Conservation (phyloP, 2,113 vertebrate genomes). For the Tachysurus fulvidraco region DNA sequence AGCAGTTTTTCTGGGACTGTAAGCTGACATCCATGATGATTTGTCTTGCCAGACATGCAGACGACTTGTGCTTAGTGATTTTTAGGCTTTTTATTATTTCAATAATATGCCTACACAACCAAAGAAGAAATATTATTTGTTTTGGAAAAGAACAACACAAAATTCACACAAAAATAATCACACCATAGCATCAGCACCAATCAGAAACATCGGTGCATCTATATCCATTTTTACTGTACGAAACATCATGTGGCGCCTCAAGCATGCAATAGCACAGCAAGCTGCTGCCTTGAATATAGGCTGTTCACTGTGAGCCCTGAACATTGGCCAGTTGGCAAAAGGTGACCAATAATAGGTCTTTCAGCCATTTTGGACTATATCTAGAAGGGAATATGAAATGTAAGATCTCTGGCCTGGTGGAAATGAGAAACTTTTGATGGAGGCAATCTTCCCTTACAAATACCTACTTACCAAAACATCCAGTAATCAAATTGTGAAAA, state of each 20-base stretch:
- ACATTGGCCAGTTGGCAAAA: constrained; percentile 1
- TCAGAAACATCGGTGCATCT: not conserved
- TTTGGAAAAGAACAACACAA: not conserved
- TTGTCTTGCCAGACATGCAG: too few relatives aligned
- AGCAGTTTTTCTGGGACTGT: too few relatives aligned
- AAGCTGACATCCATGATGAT: too few relatives aligned
- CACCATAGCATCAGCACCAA: not conserved
- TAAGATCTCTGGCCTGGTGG: constrained; percentile 8
- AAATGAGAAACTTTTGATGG: not conserved
- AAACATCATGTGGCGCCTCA: not conserved
- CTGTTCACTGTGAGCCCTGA: constrained; percentile 17
- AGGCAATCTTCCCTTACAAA: not conserved
- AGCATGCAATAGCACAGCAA: not conserved
- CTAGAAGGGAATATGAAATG: constrained; percentile 25
- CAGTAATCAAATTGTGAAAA: not conserved
- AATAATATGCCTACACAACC: not conserved
- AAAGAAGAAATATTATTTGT: not conserved
- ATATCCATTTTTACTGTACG: not conserved
- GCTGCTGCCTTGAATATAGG: constrained; percentile 13
- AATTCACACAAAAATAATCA: not conserved
- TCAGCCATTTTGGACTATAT: constrained; percentile 40
- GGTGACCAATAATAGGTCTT: constrained; percentile 22
- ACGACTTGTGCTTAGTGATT: too few relatives aligned
- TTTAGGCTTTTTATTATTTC: not conserved
- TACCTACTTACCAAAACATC: not conserved